Conservation (phyloP, 2,797 vertebrate species). For the Eulemur coronatus region DNA sequence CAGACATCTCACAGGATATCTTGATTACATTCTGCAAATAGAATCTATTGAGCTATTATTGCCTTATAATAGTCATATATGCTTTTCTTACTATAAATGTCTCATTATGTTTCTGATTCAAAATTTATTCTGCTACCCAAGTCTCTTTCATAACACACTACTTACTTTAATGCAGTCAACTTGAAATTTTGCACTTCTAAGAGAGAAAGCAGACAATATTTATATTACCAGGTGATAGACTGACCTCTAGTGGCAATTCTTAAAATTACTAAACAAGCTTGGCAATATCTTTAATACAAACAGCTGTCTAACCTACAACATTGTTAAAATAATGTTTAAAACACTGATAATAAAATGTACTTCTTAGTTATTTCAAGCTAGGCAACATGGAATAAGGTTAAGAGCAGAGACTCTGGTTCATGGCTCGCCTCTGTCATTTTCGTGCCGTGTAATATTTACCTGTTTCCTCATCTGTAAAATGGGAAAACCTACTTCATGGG, state of each 20-base stretch:
- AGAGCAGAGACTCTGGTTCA: background rate
- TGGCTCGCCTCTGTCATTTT: background rate
- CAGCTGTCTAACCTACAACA: background rate
- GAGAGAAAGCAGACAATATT: background rate
- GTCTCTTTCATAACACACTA: constrained; percentile 13
- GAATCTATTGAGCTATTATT: constrained; percentile 35
- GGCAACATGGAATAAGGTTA: background rate
- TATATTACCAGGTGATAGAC: constrained; percentile 63
- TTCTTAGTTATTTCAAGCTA: constrained; percentile 27
- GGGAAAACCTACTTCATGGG: background rate
- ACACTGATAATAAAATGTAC: background rate
- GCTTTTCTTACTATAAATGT: constrained; percentile 24
- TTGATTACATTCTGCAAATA: constrained; percentile 61
- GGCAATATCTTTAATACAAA: background rate
- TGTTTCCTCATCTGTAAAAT: constrained; percentile 15
- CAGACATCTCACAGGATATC: constrained; percentile 36
- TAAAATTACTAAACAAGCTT: constrained; percentile 47
- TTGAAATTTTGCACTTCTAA: constrained; percentile 42
- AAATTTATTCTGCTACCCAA: constrained; percentile 40
- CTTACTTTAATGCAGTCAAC: constrained; percentile 17
- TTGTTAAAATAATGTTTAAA: constrained; percentile 37
- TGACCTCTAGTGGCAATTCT: constrained; percentile 76
- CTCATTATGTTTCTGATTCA: constrained; percentile 52
- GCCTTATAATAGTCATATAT: background rate
- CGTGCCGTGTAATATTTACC: background rate